phyloP scores from a whole-genome alignment of 2,888 invertebrate species.

The Ecdyonurus torrentis region DNA sequence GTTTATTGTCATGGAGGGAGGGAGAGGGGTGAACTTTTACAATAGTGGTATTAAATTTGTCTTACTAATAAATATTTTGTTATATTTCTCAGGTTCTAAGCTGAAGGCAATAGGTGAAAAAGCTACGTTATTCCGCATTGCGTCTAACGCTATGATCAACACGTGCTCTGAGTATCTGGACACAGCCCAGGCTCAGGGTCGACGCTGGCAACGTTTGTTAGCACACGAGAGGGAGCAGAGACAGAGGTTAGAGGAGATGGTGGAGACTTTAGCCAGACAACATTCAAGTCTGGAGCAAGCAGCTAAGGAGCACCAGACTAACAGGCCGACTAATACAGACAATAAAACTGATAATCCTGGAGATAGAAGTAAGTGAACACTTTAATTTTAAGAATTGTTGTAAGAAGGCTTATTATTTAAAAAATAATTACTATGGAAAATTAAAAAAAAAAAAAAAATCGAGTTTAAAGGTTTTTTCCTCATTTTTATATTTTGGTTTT shows the following conservation, averaged over 20 bases:
- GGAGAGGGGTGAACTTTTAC: no score
- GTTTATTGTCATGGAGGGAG: no score
- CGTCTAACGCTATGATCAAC: conserved; percentile 77
- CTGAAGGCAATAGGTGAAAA: conserved; percentile 84
- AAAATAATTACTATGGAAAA: no score
- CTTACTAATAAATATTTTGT: conserved; percentile 1
- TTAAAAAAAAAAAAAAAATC: no score
- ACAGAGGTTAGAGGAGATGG: conserved; percentile 82
- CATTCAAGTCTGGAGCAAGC: conserved; percentile 92
- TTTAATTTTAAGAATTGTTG: no score
- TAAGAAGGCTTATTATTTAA: no score
- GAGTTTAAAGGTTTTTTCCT: no score
- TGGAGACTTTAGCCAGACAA: conserved; percentile 93
- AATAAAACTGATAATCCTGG: background rate
- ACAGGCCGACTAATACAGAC: conserved; percentile 2
- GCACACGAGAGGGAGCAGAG: conserved; percentile 93
- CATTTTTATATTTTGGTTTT: no score
- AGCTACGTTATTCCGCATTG: conserved; percentile 88
- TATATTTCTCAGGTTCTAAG: no score
- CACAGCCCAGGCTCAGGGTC: conserved; percentile 75
- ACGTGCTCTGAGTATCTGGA: conserved; percentile 58
- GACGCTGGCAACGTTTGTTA: conserved; percentile 81
- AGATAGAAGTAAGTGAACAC: no score
- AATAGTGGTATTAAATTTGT: no score
- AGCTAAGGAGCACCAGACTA: conserved; percentile 30